Evolutionary conservation across 2,797 vertebrate species (phyloP), one percentile per base, ranked within the genome.

Genomic region (Nothura maculosa): DNA sequence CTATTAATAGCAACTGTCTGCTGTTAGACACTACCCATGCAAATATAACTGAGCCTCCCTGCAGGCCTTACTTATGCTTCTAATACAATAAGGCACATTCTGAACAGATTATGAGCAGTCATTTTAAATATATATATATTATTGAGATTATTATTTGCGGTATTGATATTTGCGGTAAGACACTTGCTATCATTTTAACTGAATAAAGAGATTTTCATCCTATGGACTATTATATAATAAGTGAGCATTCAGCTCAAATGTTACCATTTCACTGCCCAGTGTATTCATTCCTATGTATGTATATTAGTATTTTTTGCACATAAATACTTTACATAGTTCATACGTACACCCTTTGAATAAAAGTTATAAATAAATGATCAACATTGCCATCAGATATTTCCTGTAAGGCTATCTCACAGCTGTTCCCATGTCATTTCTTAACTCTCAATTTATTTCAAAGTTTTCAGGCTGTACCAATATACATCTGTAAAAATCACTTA

Each of bases 401-500:
- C 69, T 58, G 5, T 17, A 87, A 62, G 52, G 48, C 68, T 30
- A 45, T 64, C 72, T 89, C 45, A 34, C 3, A 73, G 63, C 36
- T 90, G 28, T 70, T 88, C 34, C 32, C 73, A 75, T 68, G 64
- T 78, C 36, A 62, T 82, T 90, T 92, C 79, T 90, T 77, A 89
- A 77, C 42, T 90, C 64, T 82, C 32, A 87, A 93, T 94, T 94
- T 87, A 94, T 68, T 83, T 94, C 64, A 60, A 68, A 34, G 42
- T 72, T 95, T 87, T 81, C 14, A 1, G 66, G 75, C 79, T 63
- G 43, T 47, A 88, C 36, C 67, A 87, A 47, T 62, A 45, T 52
- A 62, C 12, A 60, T 58, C 58, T 84, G 74, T 93, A 95, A 95
- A 93, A 91, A 93, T 43, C 45, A 62, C 64, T 94, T 80, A 81